Percentiles rank a stretch among this genome's conserved stretches.
Evolutionary conservation across 2,797 vertebrate species (phyloP).

Genomic region (Mergus octosetaceus): DNA sequence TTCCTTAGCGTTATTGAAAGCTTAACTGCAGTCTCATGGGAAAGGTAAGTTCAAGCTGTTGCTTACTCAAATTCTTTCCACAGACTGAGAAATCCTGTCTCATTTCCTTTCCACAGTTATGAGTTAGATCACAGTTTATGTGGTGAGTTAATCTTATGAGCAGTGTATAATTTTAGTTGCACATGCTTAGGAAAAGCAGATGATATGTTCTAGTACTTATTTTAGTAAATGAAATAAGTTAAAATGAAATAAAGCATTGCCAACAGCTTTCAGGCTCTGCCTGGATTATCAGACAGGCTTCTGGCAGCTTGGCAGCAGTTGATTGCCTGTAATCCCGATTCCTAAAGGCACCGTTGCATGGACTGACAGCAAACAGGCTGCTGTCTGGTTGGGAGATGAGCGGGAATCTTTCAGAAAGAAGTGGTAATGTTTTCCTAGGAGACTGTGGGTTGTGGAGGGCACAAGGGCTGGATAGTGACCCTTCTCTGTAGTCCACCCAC

Average conservation of each 20-base stretch:
- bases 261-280: not conserved
- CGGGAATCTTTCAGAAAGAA: not conserved
- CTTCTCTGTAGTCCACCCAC: not conserved
- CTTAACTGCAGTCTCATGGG: not conserved
- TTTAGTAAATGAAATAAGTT: not conserved
- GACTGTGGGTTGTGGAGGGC: not conserved
- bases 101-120: conserved; percentile 23
- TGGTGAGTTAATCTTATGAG: not conserved
- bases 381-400: not conserved
- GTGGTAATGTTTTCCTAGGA: not conserved
- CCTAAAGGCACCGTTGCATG: not conserved
- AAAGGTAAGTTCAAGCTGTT: conserved; percentile 26
- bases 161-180: not conserved
- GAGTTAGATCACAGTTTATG: not conserved
- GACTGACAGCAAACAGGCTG: not conserved
- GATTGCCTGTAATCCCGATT: not conserved
- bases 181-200: not conserved
- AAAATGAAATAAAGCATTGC: not conserved
- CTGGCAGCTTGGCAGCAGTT: not conserved
- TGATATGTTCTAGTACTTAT: accelerated
- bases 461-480: not conserved
- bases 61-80: conserved; percentile 46
- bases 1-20: not conserved
- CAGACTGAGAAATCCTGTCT: conserved; percentile 17
- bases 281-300: not conserved